A percentile compares a stretch with the other conserved stretches of the same genome.
Conservation (phyloP, 2,888 invertebrate species). For the Gonocerus acuteangulatus region DNA sequence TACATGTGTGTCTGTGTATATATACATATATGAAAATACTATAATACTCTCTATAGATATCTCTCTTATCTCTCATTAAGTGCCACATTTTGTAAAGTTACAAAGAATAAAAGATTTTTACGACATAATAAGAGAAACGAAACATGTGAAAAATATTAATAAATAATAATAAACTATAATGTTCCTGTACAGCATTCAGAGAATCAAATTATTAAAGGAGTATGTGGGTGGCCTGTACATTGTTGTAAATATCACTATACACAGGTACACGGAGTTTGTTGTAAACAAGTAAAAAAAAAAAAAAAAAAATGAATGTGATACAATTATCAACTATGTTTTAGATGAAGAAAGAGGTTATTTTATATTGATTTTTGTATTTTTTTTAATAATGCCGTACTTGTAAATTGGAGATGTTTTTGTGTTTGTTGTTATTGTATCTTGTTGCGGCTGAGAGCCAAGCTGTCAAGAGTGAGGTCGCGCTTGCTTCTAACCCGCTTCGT, state of each 20-base stretch:
- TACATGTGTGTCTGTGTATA: conserved; percentile 6
- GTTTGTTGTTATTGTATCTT: conserved; percentile 35
- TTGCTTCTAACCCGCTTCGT: conserved; percentile 36
- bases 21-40: conserved; percentile 25
- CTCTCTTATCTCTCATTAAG: conserved; percentile 38
- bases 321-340: conserved; percentile 38
- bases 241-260: conserved; percentile 36
- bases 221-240: conserved; percentile 35
- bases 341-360: conserved; percentile 35
- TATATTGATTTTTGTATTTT: conserved; percentile 38
- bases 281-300: conserved; percentile 37
- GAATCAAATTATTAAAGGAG: conserved; percentile 38
- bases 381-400: conserved; percentile 35
- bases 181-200: conserved; percentile 50
- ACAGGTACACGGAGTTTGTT: conserved; percentile 36
- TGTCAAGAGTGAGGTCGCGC: conserved; percentile 37
- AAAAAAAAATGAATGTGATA: conserved; percentile 39
- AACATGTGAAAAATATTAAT: conserved; percentile 26
- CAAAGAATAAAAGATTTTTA: conserved; percentile 34
- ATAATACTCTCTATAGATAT: conserved; percentile 37
- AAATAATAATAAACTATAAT: conserved; percentile 40
- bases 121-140: conserved; percentile 37
- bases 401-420: conserved; percentile 33
- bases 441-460: conserved; percentile 35
- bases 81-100: conserved; percentile 38